A percentile compares a stretch with the other conserved stretches of the same genome.
Evolutionary conservation across 2,113 vertebrate genomes (phyloP).

Genomic region (Oxyruncus cristatus): DNA sequence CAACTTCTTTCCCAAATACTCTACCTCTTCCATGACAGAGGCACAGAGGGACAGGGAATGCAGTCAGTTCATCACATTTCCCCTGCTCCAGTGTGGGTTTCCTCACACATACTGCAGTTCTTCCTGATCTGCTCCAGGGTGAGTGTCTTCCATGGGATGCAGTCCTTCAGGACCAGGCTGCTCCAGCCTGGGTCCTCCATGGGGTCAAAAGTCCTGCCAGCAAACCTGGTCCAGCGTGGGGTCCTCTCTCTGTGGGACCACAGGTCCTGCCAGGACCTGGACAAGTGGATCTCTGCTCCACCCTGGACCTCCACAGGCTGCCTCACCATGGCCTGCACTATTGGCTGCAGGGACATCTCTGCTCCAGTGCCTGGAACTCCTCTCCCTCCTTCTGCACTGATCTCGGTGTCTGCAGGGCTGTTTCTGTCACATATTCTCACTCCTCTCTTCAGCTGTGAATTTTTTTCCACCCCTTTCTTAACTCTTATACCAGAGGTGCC

Average conservation of each 20-base stretch:
- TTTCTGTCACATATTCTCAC: neutral
- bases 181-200: neutral
- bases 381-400: neutral
- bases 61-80: neutral
- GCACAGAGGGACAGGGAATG: neutral
- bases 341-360: neutral
- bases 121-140: neutral
- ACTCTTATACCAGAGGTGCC: neutral
- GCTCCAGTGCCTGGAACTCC: neutral
- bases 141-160: neutral
- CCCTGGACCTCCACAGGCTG: neutral
- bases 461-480: neutral
- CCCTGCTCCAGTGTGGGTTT: neutral
- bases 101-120: neutral
- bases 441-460: neutral
- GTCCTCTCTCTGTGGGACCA: neutral
- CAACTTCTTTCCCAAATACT: neutral
- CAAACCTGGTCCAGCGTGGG: neutral
- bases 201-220: neutral
- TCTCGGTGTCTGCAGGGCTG: neutral
- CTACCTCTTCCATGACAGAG: neutral
- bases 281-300: neutral
- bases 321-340: neutral
- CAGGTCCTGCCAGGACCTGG: neutral
- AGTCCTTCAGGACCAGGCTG: neutral